A percentile compares a stretch with the other conserved stretches of the same genome.
phyloP scores from a whole-genome alignment of 1,140 invertebrate genomes.

The Drosophila mauritiana region DNA sequence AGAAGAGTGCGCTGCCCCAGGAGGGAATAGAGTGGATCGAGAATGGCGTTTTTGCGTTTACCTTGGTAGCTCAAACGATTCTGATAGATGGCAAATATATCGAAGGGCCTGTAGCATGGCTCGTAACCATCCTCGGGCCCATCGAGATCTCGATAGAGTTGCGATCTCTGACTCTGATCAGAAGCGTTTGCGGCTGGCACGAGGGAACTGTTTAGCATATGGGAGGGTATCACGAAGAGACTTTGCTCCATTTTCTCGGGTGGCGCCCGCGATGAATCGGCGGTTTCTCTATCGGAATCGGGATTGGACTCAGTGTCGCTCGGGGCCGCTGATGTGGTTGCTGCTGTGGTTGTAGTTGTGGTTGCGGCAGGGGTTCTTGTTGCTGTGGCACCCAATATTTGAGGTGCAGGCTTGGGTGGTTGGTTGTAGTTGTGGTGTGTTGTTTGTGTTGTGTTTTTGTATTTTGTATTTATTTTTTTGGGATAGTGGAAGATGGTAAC shows the following conservation, averaged over 20 bases:
- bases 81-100: slow-evolving; percentile 83
- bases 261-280: slow-evolving; percentile 42
- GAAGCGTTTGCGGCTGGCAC: slow-evolving; percentile 42
- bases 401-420: slow-evolving; percentile 52
- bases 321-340: slow-evolving; percentile 38
- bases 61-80: slow-evolving; percentile 83
- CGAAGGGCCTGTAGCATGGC: slow-evolving; percentile 81
- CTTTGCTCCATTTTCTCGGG: slow-evolving; percentile 68
- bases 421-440: slow-evolving; percentile 49
- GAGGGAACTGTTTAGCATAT: slow-evolving; percentile 61
- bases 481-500: slow-evolving; percentile 76
- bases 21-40: slow-evolving; percentile 43
- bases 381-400: slow-evolving; percentile 42
- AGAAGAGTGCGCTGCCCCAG: slow-evolving; percentile 34
- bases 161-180: slow-evolving; percentile 24
- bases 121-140: slow-evolving; percentile 64
- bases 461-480: slow-evolving; percentile 13
- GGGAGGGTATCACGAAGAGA: slow-evolving; percentile 71
- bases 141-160: slow-evolving; percentile 34
- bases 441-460: slow-evolving; percentile 39
- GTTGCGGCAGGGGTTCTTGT: slow-evolving; percentile 30
- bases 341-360: slow-evolving; percentile 29
- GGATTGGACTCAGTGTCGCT: slow-evolving; percentile 37
- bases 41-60: slow-evolving; percentile 66
- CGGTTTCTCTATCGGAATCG: slow-evolving; percentile 21